Evolutionary conservation across 2,113 vertebrate genomes (phyloP).

Genomic region (Porphyrio hochstetteri): DNA sequence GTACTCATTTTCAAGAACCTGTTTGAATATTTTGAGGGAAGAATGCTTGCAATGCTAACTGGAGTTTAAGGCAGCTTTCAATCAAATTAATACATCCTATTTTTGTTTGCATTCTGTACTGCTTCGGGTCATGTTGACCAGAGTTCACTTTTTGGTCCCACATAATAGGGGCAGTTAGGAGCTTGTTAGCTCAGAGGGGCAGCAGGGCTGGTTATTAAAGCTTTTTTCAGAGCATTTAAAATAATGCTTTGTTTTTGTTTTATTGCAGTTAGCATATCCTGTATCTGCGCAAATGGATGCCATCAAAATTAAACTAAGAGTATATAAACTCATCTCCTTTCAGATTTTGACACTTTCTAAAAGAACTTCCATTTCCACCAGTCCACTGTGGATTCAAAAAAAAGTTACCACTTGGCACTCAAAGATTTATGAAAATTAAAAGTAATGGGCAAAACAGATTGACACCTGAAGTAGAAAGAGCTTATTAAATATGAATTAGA

Average conservation of each 20-base stretch:
- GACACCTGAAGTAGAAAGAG: constrained; percentile 48
- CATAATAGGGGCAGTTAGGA: neutral
- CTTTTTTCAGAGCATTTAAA: neutral
- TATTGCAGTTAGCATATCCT: neutral
- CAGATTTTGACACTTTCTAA: neutral
- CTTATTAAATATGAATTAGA: constrained; percentile 63
- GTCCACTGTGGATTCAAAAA: neutral
- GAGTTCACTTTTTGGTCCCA: neutral
- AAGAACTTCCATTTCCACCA: neutral
- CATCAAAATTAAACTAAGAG: neutral
- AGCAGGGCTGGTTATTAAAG: neutral
- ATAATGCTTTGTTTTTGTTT: neutral
- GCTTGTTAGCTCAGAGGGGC: neutral
- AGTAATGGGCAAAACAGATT: constrained; percentile 39
- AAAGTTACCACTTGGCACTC: neutral
- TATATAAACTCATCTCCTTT: neutral
- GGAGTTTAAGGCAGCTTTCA: neutral
- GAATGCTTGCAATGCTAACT: neutral
- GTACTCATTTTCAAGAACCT: neutral
- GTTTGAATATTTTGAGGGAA: neutral
- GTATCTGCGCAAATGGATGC: neutral
- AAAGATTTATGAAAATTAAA: constrained; percentile 46
- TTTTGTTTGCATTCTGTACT: neutral
- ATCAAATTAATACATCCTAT: neutral
- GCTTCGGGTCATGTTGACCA: neutral